Percentiles rank a stretch among this genome's conserved stretches.
Evolutionary conservation across 2,888 invertebrate genomes (phyloP).

Genomic region (Acanthococcus lagerstroemiae): DNA sequence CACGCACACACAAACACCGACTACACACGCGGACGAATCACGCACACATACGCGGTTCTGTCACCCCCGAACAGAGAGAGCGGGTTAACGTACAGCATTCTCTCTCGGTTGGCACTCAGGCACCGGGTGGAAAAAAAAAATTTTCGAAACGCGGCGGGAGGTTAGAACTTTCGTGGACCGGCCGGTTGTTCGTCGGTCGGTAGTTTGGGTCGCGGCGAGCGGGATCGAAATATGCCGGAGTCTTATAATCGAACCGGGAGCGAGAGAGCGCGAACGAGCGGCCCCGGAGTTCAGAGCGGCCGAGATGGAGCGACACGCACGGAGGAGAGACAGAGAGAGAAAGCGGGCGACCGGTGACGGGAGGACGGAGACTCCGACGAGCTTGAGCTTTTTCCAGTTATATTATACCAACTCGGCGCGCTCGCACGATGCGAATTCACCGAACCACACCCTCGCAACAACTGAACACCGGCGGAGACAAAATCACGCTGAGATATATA

Average conservation of each 20-base stretch:
- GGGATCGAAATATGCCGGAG: constrained; percentile 6
- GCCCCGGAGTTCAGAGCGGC: not conserved
- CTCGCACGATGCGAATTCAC: constrained; percentile 7
- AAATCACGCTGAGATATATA: constrained; percentile 3
- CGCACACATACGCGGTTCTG: not conserved
- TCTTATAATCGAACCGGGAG: not conserved
- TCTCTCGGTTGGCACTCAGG: too few relatives aligned
- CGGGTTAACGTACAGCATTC: constrained; percentile 18
- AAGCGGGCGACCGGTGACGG: not conserved
- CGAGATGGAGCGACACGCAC: not conserved
- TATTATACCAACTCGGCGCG: not conserved
- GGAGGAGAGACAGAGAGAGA: not conserved
- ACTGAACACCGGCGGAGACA: constrained; percentile 14
- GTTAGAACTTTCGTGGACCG: constrained; percentile 17
- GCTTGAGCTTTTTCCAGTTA: not conserved
- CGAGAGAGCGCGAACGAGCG: not conserved
- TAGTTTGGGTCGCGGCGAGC: constrained; percentile 12
- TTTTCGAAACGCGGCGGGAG: constrained; percentile 1
- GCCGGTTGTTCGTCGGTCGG: constrained; percentile 21
- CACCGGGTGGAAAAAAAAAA: constrained; percentile 15
- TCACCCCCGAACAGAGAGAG: not conserved
- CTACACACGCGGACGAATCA: not conserved
- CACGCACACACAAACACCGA: too few relatives aligned
- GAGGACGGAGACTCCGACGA: not conserved
- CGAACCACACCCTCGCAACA: constrained; percentile 20